phyloP scores from a whole-genome alignment of 2,113 vertebrate genomes.

The Tor tambroides region DNA sequence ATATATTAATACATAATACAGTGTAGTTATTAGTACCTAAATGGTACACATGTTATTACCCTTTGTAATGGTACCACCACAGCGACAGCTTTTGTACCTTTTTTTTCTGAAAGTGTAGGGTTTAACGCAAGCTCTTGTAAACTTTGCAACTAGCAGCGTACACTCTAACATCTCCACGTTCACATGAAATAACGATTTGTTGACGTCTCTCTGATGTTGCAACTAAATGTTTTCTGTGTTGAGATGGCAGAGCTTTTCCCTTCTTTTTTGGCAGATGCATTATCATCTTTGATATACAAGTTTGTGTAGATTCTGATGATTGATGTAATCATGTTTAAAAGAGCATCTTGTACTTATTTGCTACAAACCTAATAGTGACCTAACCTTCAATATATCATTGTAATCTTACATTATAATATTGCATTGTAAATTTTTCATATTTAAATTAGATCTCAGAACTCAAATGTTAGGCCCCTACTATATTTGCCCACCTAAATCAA shows the following conservation, averaged over 20 bases:
- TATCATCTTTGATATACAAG: neutral
- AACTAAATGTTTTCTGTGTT: no score
- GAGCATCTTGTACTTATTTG: neutral
- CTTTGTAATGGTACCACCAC: no score
- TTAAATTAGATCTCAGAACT: neutral
- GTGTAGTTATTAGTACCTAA: neutral
- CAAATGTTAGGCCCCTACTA: neutral
- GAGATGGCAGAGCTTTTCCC: neutral
- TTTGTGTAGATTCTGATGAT: neutral
- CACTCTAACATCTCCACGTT: neutral
- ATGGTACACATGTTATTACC: no score
- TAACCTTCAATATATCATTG: neutral
- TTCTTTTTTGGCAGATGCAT: neutral
- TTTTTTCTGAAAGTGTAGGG: neutral
- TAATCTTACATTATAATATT: neutral
- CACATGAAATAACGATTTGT: neutral
- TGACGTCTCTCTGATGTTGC: no score
- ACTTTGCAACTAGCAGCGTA: neutral
- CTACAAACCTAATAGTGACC: neutral
- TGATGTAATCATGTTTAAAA: neutral
- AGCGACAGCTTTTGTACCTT: no score
- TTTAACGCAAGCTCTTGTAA: slow-evolving; percentile 14
- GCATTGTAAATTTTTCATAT: neutral
- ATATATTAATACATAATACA: neutral
- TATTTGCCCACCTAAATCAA: neutral